Evolutionary conservation across 2,888 invertebrate species (phyloP), one percentile per base, ranked within the genome.

Genomic region (Chironomus tentans): DNA sequence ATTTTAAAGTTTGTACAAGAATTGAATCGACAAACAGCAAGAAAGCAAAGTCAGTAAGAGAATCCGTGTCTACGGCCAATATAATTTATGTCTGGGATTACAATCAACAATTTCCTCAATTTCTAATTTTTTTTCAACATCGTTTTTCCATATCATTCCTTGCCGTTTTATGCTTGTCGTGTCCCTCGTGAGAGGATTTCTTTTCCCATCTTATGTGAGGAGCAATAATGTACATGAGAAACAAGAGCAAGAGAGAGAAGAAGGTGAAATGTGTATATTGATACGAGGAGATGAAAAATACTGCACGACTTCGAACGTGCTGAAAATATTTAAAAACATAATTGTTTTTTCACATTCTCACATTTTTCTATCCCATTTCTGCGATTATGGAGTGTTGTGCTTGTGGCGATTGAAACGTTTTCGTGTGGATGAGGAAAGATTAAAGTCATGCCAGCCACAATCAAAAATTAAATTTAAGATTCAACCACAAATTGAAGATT

Each of bases 291-390:
- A 18, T 65, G 65, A 65, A 65, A 48, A 65, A 65, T 24, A 65
- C 24, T 65, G 65, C 65, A 65, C 65, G 65, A 65, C 65, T 56
- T 65, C 12, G 65, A 65, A 73, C 72, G 72, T 73, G 72, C 61
- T 73, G 28, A 73, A 73, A 73, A 73, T 73, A 61, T 73, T 73
- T 73, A 73, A 73, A 65, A 73, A 62, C 62, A 38, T 62, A 73
- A 73, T 73, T 73, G 72, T 61, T 73, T 73, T 70, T 70, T 48
- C 56, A 24, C 28, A 61, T 73, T 22, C 72, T 28, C 28, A n/a
- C 47, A 24, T n/a, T 10, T 56, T 22, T 62, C 62, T 22, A 18
- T 65, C 21, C 7, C 65, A 38, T 65, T 24, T 12, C 22, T 65
- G 65, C 65, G 18, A 22, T 65, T 65, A 22, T 21, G 6, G 56